Percentiles rank a stretch among this genome's conserved stretches.
These are phyloP conservation scores for pig (Sus scrofa) DNA, from an alignment of 2,113 vertebrate species.

Conservation along the genomic window T2T-Sscrofa CM000820.6:137986001-137986500, in stretches of 20 bases:
- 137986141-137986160: background rate
- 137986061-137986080: background rate
- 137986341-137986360: background rate
- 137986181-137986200: background rate
- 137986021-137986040: background rate
- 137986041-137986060: too few species aligned
- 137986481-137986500: background rate
- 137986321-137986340: too few species aligned
- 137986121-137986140: background rate
- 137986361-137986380: background rate
- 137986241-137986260: background rate
- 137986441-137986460: background rate
- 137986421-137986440: background rate
- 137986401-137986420: background rate
- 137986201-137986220: background rate
- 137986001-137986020: constrained; percentile 8
- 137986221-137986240: background rate
- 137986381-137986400: background rate
- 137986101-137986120: background rate
- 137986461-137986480: background rate
- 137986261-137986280: background rate
- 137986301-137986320: too few species aligned
- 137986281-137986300: accelerated
- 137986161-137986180: background rate
- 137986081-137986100: background rate